Evolutionary conservation across 2,888 invertebrate species (phyloP), one percentile per base, ranked within the genome.

Genomic region (Crioceris asparagi): DNA sequence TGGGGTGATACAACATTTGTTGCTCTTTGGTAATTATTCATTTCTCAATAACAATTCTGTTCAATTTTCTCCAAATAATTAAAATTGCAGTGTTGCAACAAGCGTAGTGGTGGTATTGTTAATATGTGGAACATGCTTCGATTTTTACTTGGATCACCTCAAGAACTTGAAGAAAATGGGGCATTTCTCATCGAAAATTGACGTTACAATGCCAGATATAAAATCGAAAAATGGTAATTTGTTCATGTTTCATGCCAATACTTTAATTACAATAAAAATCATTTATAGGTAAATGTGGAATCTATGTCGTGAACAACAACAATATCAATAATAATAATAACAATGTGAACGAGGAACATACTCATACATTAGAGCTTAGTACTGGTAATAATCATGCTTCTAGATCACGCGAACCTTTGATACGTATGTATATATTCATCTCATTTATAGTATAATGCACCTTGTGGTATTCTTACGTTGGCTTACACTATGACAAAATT

Each of bases 1-100:
- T 71, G 74, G 53, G 54, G 67, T n/a, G 85, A 85, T 50, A 70
- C 69, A 3, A 80, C 83, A 6, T 85, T 85, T 61, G 74, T 74
- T 58, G 69, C 76, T 36, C 60, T 85, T 33, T 62, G 79, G 84
- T 84, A 59, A 75, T 75, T 11, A 8, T 27, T 27, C 27, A 8
- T 14, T 27, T 14, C 5, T 27, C n/a, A 11, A 25, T 25, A 25
- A 25, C n/a, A 25, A 25, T 11, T 4, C 4, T 25, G 26, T n/a
- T 4, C 12, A 21, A 21, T n/a, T n/a, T n/a, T n/a, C n/a, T n/a
- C n/a, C n/a, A n/a, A 21, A 6, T 17, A 21, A 25, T 27, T 12
- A 27, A 4, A 3, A 27, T 67, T 66, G 33, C 56, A 79, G 79
- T 39, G 65, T 67, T n/a, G 67, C 71, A 2, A 69, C 72, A 14